Evolutionary conservation across 1,140 invertebrate species (phyloP).

Genomic region (Anastrepha obliqua): DNA sequence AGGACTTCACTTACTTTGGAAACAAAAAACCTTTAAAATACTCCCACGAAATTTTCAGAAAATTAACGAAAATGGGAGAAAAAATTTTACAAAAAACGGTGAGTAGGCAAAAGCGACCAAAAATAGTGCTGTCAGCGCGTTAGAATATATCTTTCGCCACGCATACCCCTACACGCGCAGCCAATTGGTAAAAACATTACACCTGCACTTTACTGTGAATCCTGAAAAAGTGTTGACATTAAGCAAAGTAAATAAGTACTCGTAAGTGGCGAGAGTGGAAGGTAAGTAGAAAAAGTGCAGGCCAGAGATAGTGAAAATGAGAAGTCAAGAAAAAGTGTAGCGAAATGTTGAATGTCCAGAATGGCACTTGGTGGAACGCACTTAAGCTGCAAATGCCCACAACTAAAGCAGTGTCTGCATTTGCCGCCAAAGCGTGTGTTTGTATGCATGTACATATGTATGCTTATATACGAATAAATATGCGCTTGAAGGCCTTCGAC

Average conservation of each 20-base stretch:
- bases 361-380: constrained; percentile 25
- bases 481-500: neutral
- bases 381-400: constrained; percentile 44
- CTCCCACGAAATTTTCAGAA: too few species aligned
- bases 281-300: neutral
- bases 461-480: neutral
- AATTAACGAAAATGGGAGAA: neutral
- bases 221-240: constrained; percentile 45
- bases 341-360: constrained; percentile 43
- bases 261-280: neutral
- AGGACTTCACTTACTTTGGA: too few species aligned
- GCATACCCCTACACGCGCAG: neutral
- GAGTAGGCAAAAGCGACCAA: neutral
- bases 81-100: neutral
- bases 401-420: constrained; percentile 5
- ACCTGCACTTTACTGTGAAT: neutral
- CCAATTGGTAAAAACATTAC: neutral
- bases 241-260: neutral
- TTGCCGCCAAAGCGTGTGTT: neutral
- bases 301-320: constrained; percentile 29
- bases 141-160: neutral
- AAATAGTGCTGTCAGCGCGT: neutral
- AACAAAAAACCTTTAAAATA: too few species aligned
- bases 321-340: constrained; percentile 9
- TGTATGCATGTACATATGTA: neutral